Base-by-base conservation (phyloP, 2,888 invertebrate genomes). In the Axea sp. region DNA sequence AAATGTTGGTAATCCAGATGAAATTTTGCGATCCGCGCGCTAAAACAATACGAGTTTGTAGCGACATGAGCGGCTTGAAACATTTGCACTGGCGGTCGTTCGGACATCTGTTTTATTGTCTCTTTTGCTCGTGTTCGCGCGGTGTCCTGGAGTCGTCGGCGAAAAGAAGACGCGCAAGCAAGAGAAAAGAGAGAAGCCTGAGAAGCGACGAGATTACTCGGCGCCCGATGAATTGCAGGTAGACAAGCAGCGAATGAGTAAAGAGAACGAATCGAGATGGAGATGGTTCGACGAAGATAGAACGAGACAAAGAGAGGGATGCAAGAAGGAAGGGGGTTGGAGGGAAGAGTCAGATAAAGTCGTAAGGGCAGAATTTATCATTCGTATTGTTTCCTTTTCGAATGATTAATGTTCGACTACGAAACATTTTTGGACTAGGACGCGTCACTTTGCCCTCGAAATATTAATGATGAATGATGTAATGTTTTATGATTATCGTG, bases 121-220 rank as follows among this genome's bases (percentile, higher is more conserved):
- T 33, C 28, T 53, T 49, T 59, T 51, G 35, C 53, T 60, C 53
- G 41, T 68, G 28, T 41, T 60, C 24, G 43, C 24, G 35, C 47
- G 33, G 3, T 45, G 9, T 19, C 19, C 55, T 14, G 39, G 26
- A 55, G 33, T 35, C 9, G 26, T 9, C 26, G 28, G 55, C 55
- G 22, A 39, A 17, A 41, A 26, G 11, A 26, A 49, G 65, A 57
- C 24, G 47, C 49, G 33, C 30, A 33, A 37, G 14, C 17, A 15
- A 24, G 17, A 53, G 53, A 24, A 45, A 35, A 15, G 57, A 9
- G n/a, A 60, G 43, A 45, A 55, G 69, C 69, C 26, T 53, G 69
- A 69, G 69, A 69, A 60, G 62, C 60, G 39, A 62, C 62, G 60
- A 69, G 71, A 71, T 71, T 71, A 71, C 55, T 60, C 47, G 71